These are phyloP conservation scores for Eudiplozoon nipponicum DNA, from an alignment of 2,888 invertebrate species.

Conservation along the genomic window DNA sequence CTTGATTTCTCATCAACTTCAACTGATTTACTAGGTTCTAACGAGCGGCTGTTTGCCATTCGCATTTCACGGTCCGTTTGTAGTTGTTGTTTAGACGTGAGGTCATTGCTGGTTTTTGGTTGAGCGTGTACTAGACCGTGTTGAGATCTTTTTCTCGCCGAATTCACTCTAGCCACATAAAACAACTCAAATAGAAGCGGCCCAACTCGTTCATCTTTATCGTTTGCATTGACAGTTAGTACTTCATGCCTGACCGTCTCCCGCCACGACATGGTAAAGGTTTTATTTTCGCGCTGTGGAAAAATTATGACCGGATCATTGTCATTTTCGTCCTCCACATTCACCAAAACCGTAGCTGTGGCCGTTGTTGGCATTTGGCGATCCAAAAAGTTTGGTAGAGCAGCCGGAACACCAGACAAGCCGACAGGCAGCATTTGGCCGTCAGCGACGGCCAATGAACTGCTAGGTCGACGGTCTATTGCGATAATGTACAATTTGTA, in stretches of 20 bases:
- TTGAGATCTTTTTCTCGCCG: background rate
- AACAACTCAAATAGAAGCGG: background rate
- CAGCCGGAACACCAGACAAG: background rate
- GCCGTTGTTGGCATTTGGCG: background rate
- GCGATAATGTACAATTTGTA: constrained; percentile 10
- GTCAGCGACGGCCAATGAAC: no score
- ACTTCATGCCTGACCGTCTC: constrained; percentile 4
- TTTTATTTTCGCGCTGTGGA: constrained; percentile 12
- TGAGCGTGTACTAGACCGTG: no score
- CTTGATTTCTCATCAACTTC: no score
- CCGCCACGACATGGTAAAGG: constrained; percentile 11
- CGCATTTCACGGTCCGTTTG: no score
- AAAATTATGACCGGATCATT: constrained; percentile 14
- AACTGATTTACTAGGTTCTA: no score
- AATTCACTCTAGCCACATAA: background rate
- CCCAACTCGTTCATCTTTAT: constrained; percentile 4
- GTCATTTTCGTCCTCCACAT: constrained; percentile 12
- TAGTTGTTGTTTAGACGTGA: no score
- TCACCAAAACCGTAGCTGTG: constrained; percentile 6
- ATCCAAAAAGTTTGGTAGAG: no score
- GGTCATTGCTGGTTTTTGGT: no score
- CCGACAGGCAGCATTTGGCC: no score
- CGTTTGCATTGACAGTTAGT: constrained; percentile 11
- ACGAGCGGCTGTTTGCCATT: no score
- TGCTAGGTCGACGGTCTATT: constrained; percentile 5